Conservation (phyloP, 2,888 invertebrate species). For the Macrophya alboannulata region DNA sequence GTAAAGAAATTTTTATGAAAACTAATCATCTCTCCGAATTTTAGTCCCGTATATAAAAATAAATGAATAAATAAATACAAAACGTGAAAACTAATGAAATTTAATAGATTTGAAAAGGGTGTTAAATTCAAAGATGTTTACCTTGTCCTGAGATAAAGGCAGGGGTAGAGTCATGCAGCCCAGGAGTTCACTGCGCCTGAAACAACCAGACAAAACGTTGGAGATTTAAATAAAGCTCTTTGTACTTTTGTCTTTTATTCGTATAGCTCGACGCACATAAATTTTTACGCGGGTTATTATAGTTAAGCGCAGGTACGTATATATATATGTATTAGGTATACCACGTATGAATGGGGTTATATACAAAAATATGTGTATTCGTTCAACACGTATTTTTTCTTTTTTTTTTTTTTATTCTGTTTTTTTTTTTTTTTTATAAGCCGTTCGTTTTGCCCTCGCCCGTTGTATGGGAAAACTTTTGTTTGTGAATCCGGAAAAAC, state of each 20-base stretch:
- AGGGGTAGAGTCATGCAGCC: slow-evolving; percentile 97
- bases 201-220: slow-evolving; percentile 82
- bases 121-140: slow-evolving; percentile 69
- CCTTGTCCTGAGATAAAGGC: slow-evolving; percentile 89
- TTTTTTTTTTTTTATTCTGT: not conserved
- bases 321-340: not conserved
- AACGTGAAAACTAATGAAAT: not conserved
- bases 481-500: slow-evolving; percentile 50
- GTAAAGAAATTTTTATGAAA: not conserved
- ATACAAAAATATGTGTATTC: slow-evolving; percentile 57
- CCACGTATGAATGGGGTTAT: slow-evolving; percentile 61
- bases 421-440: not conserved
- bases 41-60: not conserved
- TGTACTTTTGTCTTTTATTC: slow-evolving; percentile 36
- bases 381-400: slow-evolving; percentile 8
- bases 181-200: slow-evolving; percentile 95
- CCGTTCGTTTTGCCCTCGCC: not conserved
- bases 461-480: slow-evolving; percentile 39
- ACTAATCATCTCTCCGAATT: not conserved
- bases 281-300: slow-evolving; percentile 28
- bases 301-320: not conserved
- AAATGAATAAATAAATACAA: not conserved
- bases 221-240: slow-evolving; percentile 46
- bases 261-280: slow-evolving; percentile 14
- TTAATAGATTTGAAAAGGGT: not conserved